phyloP scores from a whole-genome alignment of 2,797 vertebrate genomes.

The Nyctibius grandis region DNA sequence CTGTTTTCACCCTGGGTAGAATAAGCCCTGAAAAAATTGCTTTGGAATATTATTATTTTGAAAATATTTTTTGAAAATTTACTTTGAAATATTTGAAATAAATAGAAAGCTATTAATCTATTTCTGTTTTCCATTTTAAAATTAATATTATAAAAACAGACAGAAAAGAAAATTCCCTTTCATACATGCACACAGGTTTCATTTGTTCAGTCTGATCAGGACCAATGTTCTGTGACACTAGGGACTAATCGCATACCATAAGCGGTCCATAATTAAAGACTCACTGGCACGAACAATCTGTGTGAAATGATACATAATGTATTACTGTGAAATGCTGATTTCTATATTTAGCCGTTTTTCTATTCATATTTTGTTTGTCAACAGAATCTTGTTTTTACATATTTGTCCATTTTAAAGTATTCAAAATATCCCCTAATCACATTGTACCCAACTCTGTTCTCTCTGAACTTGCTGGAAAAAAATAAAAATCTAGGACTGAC shows the following conservation, averaged over 20 bases:
- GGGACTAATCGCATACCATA: fast-evolving
- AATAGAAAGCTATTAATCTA: not conserved
- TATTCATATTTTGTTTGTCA: not conserved
- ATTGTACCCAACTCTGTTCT: not conserved
- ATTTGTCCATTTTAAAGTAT: not conserved
- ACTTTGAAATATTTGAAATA: not conserved
- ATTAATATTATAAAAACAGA: not conserved
- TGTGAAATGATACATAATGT: not conserved
- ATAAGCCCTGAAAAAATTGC: not conserved
- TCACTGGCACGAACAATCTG: not conserved
- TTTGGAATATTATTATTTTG: not conserved
- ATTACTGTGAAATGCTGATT: not conserved
- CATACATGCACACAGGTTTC: not conserved
- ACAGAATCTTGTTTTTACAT: not conserved
- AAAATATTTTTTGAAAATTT: not conserved
- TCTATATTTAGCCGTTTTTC: not conserved
- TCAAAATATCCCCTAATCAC: not conserved
- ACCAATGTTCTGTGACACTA: not conserved
- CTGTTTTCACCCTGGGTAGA: not conserved
- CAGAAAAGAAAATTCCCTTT: not conserved
- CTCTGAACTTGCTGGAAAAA: not conserved
- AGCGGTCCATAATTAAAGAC: not conserved
- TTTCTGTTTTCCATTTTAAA: not conserved
- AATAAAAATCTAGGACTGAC: not conserved
- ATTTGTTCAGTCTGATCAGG: not conserved